phyloP scores from a whole-genome alignment of 2,797 vertebrate species.

The Furcifer pardalis region DNA sequence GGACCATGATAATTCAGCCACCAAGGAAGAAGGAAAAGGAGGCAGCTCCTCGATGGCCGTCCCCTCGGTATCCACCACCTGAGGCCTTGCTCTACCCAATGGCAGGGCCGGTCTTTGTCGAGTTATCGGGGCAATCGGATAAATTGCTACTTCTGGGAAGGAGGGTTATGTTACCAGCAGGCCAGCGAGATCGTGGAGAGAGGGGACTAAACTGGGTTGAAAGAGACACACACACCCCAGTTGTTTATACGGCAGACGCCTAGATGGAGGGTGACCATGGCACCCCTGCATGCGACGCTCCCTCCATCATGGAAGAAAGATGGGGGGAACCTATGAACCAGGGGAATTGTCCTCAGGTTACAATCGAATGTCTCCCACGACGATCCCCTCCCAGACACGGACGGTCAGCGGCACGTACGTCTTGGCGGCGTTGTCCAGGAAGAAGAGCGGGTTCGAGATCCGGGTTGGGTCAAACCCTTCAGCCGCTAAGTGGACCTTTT shows the following conservation, averaged over 20 bases:
- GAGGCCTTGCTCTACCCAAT: too few relatives aligned
- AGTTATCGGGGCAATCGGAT: too few relatives aligned
- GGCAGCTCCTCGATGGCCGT: too few relatives aligned
- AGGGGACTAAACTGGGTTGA: too few relatives aligned
- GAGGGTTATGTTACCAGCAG: too few relatives aligned
- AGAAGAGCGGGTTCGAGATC: conserved; percentile 76
- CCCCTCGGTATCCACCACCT: too few relatives aligned
- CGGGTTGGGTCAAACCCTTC: conserved; percentile 80
- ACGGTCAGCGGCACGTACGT: conserved; percentile 77
- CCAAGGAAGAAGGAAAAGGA: too few relatives aligned
- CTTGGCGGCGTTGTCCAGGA: conserved; percentile 76
- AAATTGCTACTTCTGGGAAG: too few relatives aligned
- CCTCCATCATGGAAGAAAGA: neutral
- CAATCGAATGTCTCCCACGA: conserved; percentile 76
- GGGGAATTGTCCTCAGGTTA: fast-evolving
- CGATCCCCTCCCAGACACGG: conserved; percentile 71
- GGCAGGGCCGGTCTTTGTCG: too few relatives aligned
- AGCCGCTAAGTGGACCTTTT: conserved; percentile 82
- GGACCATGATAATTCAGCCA: too few relatives aligned
- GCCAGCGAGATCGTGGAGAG: too few relatives aligned
- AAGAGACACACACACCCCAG: too few relatives aligned
- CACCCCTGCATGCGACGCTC: neutral
- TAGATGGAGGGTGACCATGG: fast-evolving
- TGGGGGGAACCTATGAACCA: neutral
- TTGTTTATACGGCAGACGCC: fast-evolving